Evolutionary conservation across 1,140 invertebrate species (phyloP).

Genomic region (Varroa destructor): DNA sequence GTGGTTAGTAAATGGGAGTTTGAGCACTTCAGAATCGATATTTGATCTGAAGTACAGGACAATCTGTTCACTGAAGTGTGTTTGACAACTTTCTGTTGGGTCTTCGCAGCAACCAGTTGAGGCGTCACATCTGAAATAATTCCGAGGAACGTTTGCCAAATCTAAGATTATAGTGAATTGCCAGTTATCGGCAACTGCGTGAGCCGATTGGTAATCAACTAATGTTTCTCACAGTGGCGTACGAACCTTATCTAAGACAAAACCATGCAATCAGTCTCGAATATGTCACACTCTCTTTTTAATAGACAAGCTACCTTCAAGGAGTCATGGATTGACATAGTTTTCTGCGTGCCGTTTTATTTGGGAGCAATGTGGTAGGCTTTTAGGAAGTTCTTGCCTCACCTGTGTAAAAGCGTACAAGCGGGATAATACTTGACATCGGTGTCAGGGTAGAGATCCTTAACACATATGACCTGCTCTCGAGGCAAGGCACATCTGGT

Average conservation of each 20-base stretch:
- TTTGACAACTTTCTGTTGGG: neutral
- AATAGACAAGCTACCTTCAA: neutral
- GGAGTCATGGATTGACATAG: neutral
- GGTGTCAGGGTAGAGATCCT: slow-evolving; percentile 14
- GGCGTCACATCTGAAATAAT: neutral
- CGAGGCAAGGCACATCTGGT: neutral
- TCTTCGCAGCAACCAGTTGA: slow-evolving; percentile 8
- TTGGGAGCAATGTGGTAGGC: too few relatives aligned
- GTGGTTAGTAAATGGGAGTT: slow-evolving; percentile 9
- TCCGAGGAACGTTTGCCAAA: neutral
- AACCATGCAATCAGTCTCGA: too few relatives aligned
- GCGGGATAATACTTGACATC: slow-evolving; percentile 9
- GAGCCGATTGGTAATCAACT: too few relatives aligned
- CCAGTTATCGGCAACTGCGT: too few relatives aligned
- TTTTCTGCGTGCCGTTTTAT: neutral
- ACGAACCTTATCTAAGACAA: too few relatives aligned
- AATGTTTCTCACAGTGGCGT: too few relatives aligned
- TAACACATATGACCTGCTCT: neutral
- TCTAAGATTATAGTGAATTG: too few relatives aligned
- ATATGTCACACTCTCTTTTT: neutral
- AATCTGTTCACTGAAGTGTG: neutral
- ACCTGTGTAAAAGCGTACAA: slow-evolving; percentile 23
- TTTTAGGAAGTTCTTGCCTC: too few relatives aligned
- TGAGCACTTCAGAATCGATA: neutral
- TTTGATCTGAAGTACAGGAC: slow-evolving; percentile 10